A percentile compares a stretch with the other conserved stretches of the same genome.
Evolutionary conservation across 2,888 invertebrate genomes (phyloP).

Genomic region (Platycnemis pennipes): DNA sequence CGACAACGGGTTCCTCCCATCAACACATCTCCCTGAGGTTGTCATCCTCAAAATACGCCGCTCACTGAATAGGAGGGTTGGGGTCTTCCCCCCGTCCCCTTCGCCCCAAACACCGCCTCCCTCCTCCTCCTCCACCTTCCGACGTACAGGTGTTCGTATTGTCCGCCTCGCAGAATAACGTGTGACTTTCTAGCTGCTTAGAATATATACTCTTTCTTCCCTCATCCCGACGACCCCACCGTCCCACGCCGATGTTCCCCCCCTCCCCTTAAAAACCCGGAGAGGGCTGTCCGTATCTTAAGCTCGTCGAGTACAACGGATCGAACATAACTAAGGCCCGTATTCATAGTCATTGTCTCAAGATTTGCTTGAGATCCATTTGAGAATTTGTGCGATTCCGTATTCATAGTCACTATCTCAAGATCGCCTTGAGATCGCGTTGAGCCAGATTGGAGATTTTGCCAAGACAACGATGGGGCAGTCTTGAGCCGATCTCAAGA

Average conservation of each 20-base stretch:
- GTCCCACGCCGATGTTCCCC: not conserved
- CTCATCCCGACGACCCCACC: constrained; percentile 10
- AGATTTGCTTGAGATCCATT: no score
- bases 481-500: no score
- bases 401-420: no score
- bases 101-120: not conserved
- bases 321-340: constrained; percentile 14
- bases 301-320: not conserved
- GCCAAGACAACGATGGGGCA: no score
- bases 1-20: not conserved
- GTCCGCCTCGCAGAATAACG: constrained; percentile 60
- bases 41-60: constrained; percentile 63
- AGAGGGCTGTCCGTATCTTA: constrained; percentile 20
- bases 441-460: no score
- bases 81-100: not conserved
- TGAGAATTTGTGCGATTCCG: no score
- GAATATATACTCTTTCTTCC: constrained; percentile 36
- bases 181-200: constrained; percentile 64
- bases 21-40: constrained; percentile 11
- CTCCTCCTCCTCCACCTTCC: not conserved
- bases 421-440: no score
- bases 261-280: not conserved
- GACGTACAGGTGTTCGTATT: constrained; percentile 62
- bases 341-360: no score
- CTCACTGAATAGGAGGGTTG: not conserved